Evolutionary conservation across 1,140 invertebrate species (phyloP), one percentile per base, ranked within the genome.

Genomic region (Pogonognathellus flavescens): DNA sequence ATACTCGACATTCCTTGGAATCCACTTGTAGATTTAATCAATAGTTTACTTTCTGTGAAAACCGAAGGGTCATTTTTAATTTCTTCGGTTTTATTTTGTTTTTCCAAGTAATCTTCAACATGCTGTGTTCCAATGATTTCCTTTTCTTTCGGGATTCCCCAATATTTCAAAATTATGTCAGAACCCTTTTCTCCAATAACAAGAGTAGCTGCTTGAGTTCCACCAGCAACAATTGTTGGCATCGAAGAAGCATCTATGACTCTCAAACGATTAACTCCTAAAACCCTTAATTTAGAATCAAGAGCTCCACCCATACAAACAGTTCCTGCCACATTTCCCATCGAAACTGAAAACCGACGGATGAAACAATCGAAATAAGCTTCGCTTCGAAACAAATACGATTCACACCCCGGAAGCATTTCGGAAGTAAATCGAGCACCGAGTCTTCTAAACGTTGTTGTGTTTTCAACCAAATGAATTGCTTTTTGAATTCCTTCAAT

Each of bases 401-500:
- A 13, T 84, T 84, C 83, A 55, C 83, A 84, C 50, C 83, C 83
- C 0, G 83, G 83, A 22, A 84, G 31, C 18, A 84, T 72, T 53
- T 66, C 49, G 0, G n/a, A 13, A 2, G 83, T 84, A 22, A 84
- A 84, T 52, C 8, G 10, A 18, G 83, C 60, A 2, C 52, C 60
- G 16, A 70, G 25, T 9, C 53, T 53, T 70, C 18, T 4, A 57
- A 81, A 57, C 22, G 62, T 53, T 16, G 83, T 66, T 25, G 83
- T 18, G 8, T 66, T 70, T 72, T 84, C 83, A 14, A 70, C 83
- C 11, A 84, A n/a, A 25, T 31, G 0, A 31, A 84, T n/a, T 25
- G 83, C 31, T n/a, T 52, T 84, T 66, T 31, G n/a, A 22, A 84
- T 52, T 50, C 83, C 83, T 10, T 84, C 62, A 70, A 84, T 52